A percentile compares a stretch with the other conserved stretches of the same genome.
These are phyloP conservation scores for Eutrigla gurnardus DNA, from an alignment of 2,797 vertebrate genomes.

Conservation along the genomic window DNA sequence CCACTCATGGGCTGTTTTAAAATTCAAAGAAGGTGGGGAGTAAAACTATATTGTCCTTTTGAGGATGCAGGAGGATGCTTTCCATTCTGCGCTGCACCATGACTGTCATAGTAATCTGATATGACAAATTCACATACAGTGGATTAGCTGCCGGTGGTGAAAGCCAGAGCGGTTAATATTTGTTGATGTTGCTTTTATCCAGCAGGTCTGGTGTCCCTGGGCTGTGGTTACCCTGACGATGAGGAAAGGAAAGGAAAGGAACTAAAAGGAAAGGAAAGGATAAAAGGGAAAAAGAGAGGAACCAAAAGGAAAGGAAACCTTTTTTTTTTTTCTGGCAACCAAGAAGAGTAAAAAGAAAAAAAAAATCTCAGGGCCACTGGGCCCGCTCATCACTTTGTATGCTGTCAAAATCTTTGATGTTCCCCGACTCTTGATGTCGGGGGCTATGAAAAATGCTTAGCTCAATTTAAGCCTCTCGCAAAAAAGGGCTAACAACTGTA, in stretches of 20 bases:
- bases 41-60: constrained; percentile 97
- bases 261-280: constrained; percentile 76
- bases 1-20: constrained; percentile 96
- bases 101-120: constrained; percentile 99
- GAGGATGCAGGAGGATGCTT: constrained; percentile 92
- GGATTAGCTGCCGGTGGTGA: constrained; percentile 98
- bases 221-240: constrained; percentile 97
- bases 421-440: constrained; percentile 98
- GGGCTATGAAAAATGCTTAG: constrained; percentile 99
- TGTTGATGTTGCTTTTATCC: constrained; percentile 99
- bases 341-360: constrained; percentile 79
- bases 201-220: constrained; percentile 94
- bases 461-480: constrained; percentile 99
- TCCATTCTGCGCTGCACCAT: constrained; percentile 95
- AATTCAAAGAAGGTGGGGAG: constrained; percentile 93
- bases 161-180: constrained; percentile 99
- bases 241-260: constrained; percentile 86
- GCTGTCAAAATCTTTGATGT: constrained; percentile 99
- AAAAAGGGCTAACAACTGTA: constrained; percentile 99
- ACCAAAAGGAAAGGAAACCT: constrained; percentile 73
- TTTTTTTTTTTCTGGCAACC: constrained; percentile 91
- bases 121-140: constrained; percentile 99
- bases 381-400: constrained; percentile 96
- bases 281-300: constrained; percentile 74
- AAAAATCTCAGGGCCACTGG: constrained; percentile 91